phyloP scores from a whole-genome alignment of 2,113 vertebrate genomes.

The Colistium nudipinnis region DNA sequence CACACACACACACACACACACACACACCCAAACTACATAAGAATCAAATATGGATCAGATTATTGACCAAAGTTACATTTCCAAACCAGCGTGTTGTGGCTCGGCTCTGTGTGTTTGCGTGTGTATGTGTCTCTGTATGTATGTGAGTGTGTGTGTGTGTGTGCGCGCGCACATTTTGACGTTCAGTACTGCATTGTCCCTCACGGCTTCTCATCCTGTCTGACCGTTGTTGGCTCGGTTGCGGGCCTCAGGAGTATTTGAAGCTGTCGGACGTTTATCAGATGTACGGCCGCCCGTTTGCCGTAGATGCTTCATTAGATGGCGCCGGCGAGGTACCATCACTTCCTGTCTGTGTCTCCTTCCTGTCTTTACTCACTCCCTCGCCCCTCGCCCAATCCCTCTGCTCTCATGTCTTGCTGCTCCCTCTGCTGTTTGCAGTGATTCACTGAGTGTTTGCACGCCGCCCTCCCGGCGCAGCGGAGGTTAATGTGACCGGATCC shows the following conservation, averaged over 20 bases:
- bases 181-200: neutral
- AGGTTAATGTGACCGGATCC: neutral
- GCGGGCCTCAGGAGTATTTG: slow-evolving; percentile 82
- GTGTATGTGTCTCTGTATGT: neutral
- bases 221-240: slow-evolving; percentile 30
- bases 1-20: no score
- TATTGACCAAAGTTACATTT: neutral
- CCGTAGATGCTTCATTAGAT: slow-evolving; percentile 77
- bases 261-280: slow-evolving; percentile 86
- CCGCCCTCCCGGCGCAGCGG: neutral
- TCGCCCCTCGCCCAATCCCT: slow-evolving; percentile 4
- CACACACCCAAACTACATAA: neutral
- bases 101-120: neutral
- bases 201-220: slow-evolving; percentile 59
- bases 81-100: neutral
- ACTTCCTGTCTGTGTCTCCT: slow-evolving; percentile 42
- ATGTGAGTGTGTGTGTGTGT: neutral
- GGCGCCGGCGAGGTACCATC: slow-evolving; percentile 81
- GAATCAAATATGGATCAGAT: neutral
- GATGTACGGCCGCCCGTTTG: slow-evolving; percentile 80
- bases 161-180: no score
- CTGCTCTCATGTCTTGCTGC: slow-evolving; percentile 37
- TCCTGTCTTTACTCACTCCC: slow-evolving; percentile 15
- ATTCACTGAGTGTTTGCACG: slow-evolving; percentile 65
- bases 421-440: slow-evolving; percentile 59